Percentiles rank a stretch among this genome's conserved stretches.
Conservation (phyloP, 2,113 vertebrate species). For the Callospermophilus lateralis region DNA sequence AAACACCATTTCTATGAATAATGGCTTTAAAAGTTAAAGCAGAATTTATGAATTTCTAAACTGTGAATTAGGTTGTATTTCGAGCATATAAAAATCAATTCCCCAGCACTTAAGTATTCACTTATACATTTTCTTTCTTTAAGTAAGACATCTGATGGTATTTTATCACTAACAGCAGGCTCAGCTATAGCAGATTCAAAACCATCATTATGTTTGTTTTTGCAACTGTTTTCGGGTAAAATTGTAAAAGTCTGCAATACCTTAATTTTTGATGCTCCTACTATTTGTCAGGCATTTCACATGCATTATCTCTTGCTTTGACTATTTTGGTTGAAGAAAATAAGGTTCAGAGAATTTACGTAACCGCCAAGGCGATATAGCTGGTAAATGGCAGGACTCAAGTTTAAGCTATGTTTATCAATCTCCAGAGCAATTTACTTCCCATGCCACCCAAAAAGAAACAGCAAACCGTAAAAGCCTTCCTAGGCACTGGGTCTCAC, state of each 20-base stretch:
- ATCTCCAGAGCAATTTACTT: background rate
- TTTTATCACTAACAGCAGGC: conserved; percentile 41
- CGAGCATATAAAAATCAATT: conserved; percentile 15
- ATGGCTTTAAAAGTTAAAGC: conserved; percentile 22
- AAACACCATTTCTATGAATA: conserved; percentile 44
- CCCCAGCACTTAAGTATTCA: conserved; percentile 9
- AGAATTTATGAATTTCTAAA: conserved; percentile 41
- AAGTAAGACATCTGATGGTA: background rate
- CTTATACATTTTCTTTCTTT: background rate
- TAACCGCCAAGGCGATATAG: background rate
- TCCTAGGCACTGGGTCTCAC: background rate
- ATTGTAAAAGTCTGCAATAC: background rate
- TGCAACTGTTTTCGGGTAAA: background rate
- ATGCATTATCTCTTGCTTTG: conserved; percentile 28
- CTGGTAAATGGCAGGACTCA: background rate
- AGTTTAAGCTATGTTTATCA: background rate
- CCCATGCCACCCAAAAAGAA: background rate
- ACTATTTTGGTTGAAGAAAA: background rate
- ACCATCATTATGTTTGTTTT: conserved; percentile 31
- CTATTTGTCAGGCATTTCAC: conserved; percentile 16
- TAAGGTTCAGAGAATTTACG: conserved; percentile 12
- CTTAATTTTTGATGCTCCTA: background rate
- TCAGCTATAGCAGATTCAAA: conserved; percentile 8
- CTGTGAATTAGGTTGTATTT: conserved; percentile 11
- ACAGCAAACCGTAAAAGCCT: background rate